Evolutionary conservation across 2,113 vertebrate genomes (phyloP).

Genomic region (Perca flavescens): DNA sequence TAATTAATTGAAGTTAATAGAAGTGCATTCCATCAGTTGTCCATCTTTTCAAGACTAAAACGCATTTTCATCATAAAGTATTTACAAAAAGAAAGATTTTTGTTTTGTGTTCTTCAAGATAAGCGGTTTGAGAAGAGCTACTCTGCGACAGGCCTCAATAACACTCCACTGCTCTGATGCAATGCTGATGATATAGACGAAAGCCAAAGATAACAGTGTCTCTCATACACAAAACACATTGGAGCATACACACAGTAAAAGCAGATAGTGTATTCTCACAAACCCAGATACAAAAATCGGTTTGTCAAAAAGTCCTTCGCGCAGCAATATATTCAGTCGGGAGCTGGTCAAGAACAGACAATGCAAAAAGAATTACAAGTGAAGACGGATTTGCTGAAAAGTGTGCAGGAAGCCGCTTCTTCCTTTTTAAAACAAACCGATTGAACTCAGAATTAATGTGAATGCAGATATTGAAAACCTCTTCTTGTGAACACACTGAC

Average conservation of each 20-base stretch:
- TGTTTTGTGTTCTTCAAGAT: constrained; percentile 31
- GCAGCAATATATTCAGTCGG: neutral
- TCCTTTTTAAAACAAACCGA: neutral
- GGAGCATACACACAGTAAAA: constrained; percentile 2
- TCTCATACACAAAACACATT: constrained; percentile 22
- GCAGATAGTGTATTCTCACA: constrained; percentile 10
- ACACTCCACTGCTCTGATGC: constrained; percentile 60
- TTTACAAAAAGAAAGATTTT: neutral
- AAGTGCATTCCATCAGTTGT: neutral
- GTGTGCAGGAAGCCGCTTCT: neutral
- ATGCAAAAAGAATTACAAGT: neutral
- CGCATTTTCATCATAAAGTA: neutral
- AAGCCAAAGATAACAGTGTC: constrained; percentile 55
- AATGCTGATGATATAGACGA: constrained; percentile 70
- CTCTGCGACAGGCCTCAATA: constrained; percentile 34
- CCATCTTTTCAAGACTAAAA: constrained; percentile 9
- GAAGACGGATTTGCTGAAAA: neutral
- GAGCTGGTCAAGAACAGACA: neutral
- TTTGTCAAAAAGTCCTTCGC: neutral
- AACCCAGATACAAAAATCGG: neutral
- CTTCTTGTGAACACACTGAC: neutral
- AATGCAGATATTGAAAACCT: neutral
- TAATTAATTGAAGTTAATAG: neutral
- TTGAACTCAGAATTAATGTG: neutral
- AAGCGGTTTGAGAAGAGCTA: constrained; percentile 26